phyloP scores from a whole-genome alignment of 2,888 invertebrate genomes.

The Drosophila paucipuncta region DNA sequence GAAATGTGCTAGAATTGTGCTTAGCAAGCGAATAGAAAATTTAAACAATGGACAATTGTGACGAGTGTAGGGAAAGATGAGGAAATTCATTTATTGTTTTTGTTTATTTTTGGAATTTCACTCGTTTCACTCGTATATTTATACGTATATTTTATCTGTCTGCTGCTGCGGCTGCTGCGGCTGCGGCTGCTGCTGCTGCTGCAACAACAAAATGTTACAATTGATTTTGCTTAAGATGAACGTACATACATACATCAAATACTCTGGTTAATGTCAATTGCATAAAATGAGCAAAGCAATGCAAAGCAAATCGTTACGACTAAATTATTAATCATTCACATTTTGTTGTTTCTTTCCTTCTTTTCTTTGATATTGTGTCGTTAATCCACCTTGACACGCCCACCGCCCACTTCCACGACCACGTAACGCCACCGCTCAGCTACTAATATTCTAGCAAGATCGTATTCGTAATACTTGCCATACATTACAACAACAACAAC shows the following conservation, averaged over 20 bases:
- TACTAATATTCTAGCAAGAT: conserved; percentile 45
- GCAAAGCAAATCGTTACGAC: conserved; percentile 24
- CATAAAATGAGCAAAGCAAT: conserved; percentile 5
- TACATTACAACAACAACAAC: conserved; percentile 1
- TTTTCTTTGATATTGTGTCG: conserved; percentile 57
- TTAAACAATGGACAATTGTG: not conserved
- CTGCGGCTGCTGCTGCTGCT: not conserved
- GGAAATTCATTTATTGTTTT: not conserved
- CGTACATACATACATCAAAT: conserved; percentile 12
- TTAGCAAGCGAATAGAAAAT: conserved; percentile 1
- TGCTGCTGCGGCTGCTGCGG: not conserved
- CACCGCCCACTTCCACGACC: conserved; percentile 43
- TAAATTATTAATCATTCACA: conserved; percentile 54
- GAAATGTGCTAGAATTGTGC: not conserved
- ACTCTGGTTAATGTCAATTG: not conserved
- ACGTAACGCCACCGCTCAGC: conserved; percentile 59
- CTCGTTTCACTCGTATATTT: not conserved
- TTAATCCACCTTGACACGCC: conserved; percentile 54
- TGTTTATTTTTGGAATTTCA: conserved; percentile 2
- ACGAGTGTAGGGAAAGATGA: not conserved
- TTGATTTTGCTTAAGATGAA: conserved; percentile 14
- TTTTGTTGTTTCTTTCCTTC: conserved; percentile 51
- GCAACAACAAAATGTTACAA: conserved; percentile 13
- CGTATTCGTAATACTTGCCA: conserved; percentile 33
- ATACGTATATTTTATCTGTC: conserved; percentile 4